Evolutionary conservation across 2,113 vertebrate species (phyloP).

Genomic region (Willisornis vidua): DNA sequence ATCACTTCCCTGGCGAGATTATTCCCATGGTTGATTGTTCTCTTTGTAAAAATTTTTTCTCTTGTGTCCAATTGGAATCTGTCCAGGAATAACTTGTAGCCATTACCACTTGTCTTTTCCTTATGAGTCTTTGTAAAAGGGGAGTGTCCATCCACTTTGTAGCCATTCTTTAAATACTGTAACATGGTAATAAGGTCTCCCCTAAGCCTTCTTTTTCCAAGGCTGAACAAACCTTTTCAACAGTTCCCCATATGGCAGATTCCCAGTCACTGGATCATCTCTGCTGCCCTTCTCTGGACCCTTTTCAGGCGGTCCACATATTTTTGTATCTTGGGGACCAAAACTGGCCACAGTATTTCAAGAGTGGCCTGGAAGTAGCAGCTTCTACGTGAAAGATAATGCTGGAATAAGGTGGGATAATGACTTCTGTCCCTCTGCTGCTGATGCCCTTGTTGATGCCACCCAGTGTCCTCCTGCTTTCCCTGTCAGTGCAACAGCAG

Average conservation of each 20-base stretch:
- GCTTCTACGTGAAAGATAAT: neutral
- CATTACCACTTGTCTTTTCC: neutral
- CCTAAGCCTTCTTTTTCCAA: neutral
- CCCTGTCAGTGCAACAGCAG: neutral
- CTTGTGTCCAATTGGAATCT: neutral
- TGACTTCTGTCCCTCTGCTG: neutral
- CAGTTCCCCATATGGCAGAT: neutral
- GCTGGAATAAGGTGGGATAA: neutral
- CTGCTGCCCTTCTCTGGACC: neutral
- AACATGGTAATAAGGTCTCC: neutral
- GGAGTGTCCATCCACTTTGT: neutral
- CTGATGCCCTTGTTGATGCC: neutral
- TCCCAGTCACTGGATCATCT: neutral
- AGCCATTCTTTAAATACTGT: neutral
- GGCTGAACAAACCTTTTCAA: neutral
- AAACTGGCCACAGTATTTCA: neutral
- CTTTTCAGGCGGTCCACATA: neutral
- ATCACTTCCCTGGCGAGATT: neutral
- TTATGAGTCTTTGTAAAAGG: neutral
- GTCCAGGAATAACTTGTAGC: neutral
- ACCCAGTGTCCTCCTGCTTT: neutral
- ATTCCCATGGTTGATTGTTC: neutral
- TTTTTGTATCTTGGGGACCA: neutral
- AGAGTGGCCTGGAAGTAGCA: neutral
- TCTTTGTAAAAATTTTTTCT: neutral